Base-by-base conservation (phyloP, 2,888 invertebrate species). In the Athalia cordata region DNA sequence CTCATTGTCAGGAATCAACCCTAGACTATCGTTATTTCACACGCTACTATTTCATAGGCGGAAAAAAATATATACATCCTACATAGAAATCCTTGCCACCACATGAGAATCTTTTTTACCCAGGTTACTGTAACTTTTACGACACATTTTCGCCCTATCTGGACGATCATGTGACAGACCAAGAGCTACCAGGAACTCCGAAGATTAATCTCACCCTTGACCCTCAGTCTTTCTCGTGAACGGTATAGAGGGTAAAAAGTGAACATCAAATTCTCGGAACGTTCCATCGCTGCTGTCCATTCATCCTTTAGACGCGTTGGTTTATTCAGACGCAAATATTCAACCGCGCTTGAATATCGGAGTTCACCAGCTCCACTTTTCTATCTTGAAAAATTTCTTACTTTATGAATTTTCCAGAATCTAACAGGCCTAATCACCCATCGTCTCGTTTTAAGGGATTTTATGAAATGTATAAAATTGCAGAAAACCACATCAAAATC, bases 171-270 rank as follows among this genome's bases (percentile, higher is more conserved):
- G 5, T 49, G 49, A 66, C 66, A 49, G 15, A 15, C 49, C 13
- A 49, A 66, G 66, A 66, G 66, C 49, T 49, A 8, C 66, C 2
- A 2, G 29, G 29, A 29, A 49, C 49, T 15, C 15, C 11, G 49
- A 66, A 66, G 66, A 66, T 66, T 66, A 66, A 66, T 66, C 66
- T 66, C 15, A 47, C 49, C 66, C 66, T 8, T 49, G 66, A 66
- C 66, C 66, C 66, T 66, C 29, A 6, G 66, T 29, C 13, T 66
- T 66, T 49, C 49, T 66, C 66, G 13, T 66, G 66, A 13, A 13
- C 66, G 49, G 47, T 13, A 8, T 49, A 49, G 15, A 49, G 7
- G 13, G 49, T 29, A 49, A 66, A 8, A 66, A 66, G 13, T 29
- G 29, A 49, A 66, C 66, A 49, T 49, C 15, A 49, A 49, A 66